Evolutionary conservation across 2,113 vertebrate genomes (phyloP).

Genomic region (Heptranchias perlo): DNA sequence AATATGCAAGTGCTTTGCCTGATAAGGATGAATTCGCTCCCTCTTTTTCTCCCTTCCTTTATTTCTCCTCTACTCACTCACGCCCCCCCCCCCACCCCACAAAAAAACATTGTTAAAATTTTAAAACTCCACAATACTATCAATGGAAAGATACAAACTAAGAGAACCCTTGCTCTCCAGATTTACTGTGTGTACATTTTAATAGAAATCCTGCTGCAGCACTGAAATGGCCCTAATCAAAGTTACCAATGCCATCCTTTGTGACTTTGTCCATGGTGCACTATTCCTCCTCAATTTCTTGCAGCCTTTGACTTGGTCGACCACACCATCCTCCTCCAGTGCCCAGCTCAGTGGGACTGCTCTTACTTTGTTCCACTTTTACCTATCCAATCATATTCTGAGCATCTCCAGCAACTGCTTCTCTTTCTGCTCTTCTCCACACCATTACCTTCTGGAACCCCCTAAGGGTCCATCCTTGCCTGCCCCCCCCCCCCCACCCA

Average conservation of each 20-base stretch:
- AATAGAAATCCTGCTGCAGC: background rate
- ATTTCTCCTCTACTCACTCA: background rate
- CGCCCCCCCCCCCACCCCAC: no score
- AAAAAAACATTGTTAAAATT: background rate
- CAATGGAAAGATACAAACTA: background rate
- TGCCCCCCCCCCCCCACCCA: background rate
- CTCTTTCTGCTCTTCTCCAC: no score
- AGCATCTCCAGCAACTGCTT: background rate
- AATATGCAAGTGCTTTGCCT: background rate
- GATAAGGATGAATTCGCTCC: background rate
- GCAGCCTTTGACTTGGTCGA: background rate
- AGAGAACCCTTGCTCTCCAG: background rate
- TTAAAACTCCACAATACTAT: background rate
- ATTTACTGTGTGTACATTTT: background rate
- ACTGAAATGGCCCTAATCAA: background rate
- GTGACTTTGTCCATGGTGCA: background rate
- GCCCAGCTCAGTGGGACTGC: background rate
- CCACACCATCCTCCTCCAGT: background rate
- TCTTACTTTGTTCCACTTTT: background rate
- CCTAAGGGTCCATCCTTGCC: background rate
- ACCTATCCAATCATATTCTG: background rate
- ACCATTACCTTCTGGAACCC: background rate
- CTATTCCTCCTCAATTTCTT: background rate
- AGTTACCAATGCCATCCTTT: background rate
- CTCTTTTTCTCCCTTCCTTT: background rate